Evolutionary conservation across 2,113 vertebrate species (phyloP), one percentile per base, ranked within the genome.

Genomic region (Antennarius striatus): DNA sequence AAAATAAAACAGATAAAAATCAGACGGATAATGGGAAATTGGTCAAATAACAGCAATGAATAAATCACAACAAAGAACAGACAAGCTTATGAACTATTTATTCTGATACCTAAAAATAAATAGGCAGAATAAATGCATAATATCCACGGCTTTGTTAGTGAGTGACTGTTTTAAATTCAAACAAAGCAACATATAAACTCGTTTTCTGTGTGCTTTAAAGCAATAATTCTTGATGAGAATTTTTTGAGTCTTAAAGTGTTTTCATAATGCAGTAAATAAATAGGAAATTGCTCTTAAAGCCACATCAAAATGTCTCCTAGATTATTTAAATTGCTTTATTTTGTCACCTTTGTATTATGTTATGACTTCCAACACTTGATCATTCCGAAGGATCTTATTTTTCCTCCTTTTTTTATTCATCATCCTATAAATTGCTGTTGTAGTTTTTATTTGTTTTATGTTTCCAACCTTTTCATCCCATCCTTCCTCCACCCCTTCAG

Each of bases 401-500:
- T 3, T 39, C 48, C 10, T 2, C 30, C 1, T 22, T 8, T 40
- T 70, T 13, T 1, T 10, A 10, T 36, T 36, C 46, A 40, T 14
- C 5, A 39, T 4, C 9, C 2, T 43, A 5, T 13, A 11, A 5
- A 52, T 9, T 14, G 15, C 22, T 56, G n/a, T 9, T 73, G 16
- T 29, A 15, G 12, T 55, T 32, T 46, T 15, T n/a, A 16, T 15
- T n/a, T 4, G 7, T 39, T 56, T 43, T 52, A 13, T 10, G 45
- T 29, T 51, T 39, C 53, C 46, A n/a, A 0, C 0, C 17, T 16
- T 42, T 22, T 42, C 5, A n/a, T 29, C 29, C n/a, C 40, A 11
- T 9, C 52, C 40, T 42, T 17, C 17, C 32, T 36, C 43, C 12
- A 28, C 50, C 68, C 57, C 63, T 78, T 4, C 47, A 99, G 98